These are phyloP conservation scores for Danaus chrysippus DNA, from an alignment of 2,888 invertebrate species.

Conservation along the genomic window DNA sequence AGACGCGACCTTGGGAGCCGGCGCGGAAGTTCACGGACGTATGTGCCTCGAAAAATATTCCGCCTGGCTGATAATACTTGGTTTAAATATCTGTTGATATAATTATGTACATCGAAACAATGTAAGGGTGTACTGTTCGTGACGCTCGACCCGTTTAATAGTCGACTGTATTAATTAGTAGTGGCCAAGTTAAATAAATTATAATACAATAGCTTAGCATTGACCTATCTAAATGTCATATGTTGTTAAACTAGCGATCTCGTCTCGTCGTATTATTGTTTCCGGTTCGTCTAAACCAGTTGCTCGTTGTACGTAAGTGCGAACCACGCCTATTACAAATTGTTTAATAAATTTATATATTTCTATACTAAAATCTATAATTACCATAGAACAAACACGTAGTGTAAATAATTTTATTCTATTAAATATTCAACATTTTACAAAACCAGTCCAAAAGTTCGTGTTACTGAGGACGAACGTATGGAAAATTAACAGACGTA, in stretches of 20 bases:
- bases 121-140: not conserved
- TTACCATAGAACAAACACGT: not conserved
- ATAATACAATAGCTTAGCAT: slow-evolving; percentile 29
- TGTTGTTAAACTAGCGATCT: slow-evolving; percentile 17
- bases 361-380: no score
- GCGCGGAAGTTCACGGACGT: slow-evolving; percentile 73
- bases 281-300: slow-evolving; percentile 23
- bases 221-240: slow-evolving; percentile 34
- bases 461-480: not conserved
- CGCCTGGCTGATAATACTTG: not conserved
- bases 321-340: slow-evolving; percentile 18
- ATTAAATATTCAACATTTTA: not conserved
- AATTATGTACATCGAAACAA: no score
- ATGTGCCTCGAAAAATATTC: slow-evolving; percentile 33
- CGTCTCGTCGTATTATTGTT: slow-evolving; percentile 17
- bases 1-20: slow-evolving; percentile 66
- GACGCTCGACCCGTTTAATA: not conserved
- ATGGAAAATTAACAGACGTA: slow-evolving; percentile 22
- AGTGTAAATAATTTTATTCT: not conserved
- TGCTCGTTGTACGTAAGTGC: slow-evolving; percentile 3
- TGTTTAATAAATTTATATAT: no score
- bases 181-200: slow-evolving; percentile 27
- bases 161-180: slow-evolving; percentile 12
- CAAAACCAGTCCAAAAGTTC: not conserved
- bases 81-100: no score